These are phyloP conservation scores for Paracentrotus lividus DNA, from an alignment of 53 echinoderm and acorn worm species.

Conservation along the genomic window DNA sequence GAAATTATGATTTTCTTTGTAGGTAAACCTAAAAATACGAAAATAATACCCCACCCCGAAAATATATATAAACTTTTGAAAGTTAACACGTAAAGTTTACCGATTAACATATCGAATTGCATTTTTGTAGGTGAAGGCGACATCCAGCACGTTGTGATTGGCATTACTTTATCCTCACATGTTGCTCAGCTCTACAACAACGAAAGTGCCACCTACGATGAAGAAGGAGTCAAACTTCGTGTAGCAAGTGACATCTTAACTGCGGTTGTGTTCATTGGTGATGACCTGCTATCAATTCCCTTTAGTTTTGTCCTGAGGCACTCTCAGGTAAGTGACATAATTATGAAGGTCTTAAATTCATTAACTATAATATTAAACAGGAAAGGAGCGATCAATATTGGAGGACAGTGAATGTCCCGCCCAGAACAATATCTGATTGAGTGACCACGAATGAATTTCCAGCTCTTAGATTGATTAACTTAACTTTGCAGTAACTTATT, in stretches of 20 bases:
- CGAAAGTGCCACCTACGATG: background rate
- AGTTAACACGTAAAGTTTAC: background rate
- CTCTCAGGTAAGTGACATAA: background rate
- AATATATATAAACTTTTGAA: no score
- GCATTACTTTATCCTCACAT: background rate
- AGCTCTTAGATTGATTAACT: no score
- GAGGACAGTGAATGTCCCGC: no score
- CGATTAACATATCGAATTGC: background rate
- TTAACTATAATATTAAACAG: no score
- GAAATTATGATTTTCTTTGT: background rate
- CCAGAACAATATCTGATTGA: no score
- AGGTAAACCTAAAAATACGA: background rate
- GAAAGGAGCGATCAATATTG: no score
- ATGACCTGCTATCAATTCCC: background rate
- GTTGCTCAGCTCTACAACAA: background rate
- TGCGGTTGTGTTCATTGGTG: background rate
- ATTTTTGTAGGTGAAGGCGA: background rate
- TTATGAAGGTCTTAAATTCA: no score
- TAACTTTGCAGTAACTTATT: no score
- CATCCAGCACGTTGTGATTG: background rate
- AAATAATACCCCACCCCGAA: background rate
- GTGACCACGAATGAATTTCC: no score
- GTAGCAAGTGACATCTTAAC: slow-evolving; percentile 56
- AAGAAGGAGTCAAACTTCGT: background rate
- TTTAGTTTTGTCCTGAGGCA: background rate